Evolutionary conservation across 2,888 invertebrate species (phyloP), one percentile per base, ranked within the genome.

Genomic region (Arctia plantaginis): DNA sequence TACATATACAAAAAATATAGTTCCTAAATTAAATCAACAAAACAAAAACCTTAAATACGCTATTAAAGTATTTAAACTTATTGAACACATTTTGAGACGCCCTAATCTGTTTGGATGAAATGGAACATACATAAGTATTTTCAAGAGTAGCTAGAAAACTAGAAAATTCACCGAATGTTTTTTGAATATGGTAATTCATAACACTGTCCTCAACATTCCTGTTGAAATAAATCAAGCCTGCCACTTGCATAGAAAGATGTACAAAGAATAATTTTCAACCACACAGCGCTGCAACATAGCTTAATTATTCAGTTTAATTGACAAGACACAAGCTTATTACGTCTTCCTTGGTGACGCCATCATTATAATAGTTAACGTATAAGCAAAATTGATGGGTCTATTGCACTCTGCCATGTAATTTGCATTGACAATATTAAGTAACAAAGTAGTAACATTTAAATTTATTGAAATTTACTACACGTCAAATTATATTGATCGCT

Each of bases 401-500:
- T 88, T 90, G 88, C 84, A 78, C 85, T 86, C 82, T 82, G 84
- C 79, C 84, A 77, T 74, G 72, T 86, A 88, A 88, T 90, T 88
- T 85, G 84, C 86, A 90, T 88, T 87, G 89, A 86, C 87, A 87
- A 77, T 81, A 73, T 85, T 88, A 83, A 86, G 86, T 87, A 86
- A 85, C 79, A 80, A 74, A 76, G 72, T 80, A 77, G 77, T 81
- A 81, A 80, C 81, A 71, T 76, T 75, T 74, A 75, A 75, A 80
- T 78, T 86, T 83, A 91, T 92, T 92, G 88, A 88, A 86, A 91
- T 92, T 91, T 91, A 92, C 86, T 79, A 76, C 88, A 73, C 82
- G 87, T 86, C 87, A 88, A 88, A 86, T 85, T 88, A 87, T 88
- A 87, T 87, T 88, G 84, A 73, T 78, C 69, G 59, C 83, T 82